phyloP scores from a whole-genome alignment of 2,888 invertebrate species.

The Lypha dubia region DNA sequence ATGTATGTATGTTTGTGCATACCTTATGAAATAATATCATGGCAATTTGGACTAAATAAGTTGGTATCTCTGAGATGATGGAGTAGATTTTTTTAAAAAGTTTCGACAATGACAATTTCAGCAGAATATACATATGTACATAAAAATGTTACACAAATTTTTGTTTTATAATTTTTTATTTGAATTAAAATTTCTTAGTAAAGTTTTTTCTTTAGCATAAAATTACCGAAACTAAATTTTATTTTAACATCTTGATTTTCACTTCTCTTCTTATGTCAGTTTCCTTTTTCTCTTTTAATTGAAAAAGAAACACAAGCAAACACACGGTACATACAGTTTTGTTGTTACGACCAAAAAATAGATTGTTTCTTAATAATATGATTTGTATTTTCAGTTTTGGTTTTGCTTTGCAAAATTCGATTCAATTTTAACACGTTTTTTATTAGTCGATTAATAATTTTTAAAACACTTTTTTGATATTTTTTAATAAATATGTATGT shows the following conservation, averaged over 20 bases:
- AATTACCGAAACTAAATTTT: background rate
- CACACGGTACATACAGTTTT: background rate
- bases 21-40: too few species aligned
- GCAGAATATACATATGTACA: too few species aligned
- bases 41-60: too few species aligned
- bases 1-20: background rate
- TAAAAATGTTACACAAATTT: too few species aligned
- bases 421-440: conserved; percentile 54
- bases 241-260: background rate
- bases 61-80: too few species aligned
- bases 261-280: background rate
- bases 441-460: background rate
- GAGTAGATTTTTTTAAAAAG: too few species aligned
- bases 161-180: background rate
- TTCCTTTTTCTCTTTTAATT: background rate
- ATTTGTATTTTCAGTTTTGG: background rate
- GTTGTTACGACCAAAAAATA: too few species aligned
- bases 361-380: background rate
- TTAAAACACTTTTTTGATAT: background rate
- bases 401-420: conserved; percentile 3
- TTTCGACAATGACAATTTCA: too few species aligned
- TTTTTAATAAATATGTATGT: background rate
- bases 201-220: background rate
- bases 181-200: background rate
- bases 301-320: conserved; percentile 1